phyloP scores from a whole-genome alignment of 2,888 invertebrate genomes.

The Cylindroiulus punctatus region DNA sequence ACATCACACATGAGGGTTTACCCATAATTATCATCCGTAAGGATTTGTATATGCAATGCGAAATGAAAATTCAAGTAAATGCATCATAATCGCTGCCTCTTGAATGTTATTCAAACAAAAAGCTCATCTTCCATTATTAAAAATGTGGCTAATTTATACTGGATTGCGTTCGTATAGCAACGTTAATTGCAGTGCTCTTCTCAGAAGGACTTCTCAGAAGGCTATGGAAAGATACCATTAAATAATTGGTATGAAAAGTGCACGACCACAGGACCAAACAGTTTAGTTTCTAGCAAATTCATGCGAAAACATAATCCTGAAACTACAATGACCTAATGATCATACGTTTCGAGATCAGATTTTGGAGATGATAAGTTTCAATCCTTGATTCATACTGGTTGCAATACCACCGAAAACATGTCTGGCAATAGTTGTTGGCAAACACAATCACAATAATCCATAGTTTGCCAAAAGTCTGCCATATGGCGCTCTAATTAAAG shows the following conservation, averaged over 20 bases:
- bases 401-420: neutral
- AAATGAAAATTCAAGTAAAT: neutral
- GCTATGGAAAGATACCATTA: too few species aligned
- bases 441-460: neutral
- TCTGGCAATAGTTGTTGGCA: neutral
- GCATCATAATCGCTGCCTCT: neutral
- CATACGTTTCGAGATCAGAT: too few species aligned
- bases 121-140: neutral
- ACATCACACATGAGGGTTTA: neutral
- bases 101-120: neutral
- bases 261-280: too few species aligned
- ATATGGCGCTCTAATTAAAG: neutral
- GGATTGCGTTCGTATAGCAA: neutral
- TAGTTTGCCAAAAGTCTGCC: neutral
- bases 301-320: too few species aligned
- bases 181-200: neutral
- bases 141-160: neutral
- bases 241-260: too few species aligned
- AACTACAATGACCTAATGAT: too few species aligned
- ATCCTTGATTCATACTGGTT: too few species aligned
- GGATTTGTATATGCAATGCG: slow-evolving; percentile 18
- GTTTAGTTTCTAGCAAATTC: too few species aligned
- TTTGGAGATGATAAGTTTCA: too few species aligned
- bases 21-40: neutral
- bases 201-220: neutral